phyloP scores from a whole-genome alignment of 2,888 invertebrate genomes.

The Andrena dorsata region DNA sequence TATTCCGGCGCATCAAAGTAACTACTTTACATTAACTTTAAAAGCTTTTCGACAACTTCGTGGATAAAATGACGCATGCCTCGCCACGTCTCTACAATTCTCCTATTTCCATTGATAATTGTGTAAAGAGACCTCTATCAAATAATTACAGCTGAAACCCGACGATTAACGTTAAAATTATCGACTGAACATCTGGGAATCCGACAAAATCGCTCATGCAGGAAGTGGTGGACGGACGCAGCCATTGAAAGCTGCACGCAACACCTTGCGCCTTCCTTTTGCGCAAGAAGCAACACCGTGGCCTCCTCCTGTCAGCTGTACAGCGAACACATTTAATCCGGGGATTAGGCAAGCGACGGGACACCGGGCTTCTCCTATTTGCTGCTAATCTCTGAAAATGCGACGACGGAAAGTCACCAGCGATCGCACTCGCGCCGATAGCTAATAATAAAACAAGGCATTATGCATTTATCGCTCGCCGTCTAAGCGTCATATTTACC shows the following conservation, averaged over 20 bases:
- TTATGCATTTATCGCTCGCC: neutral
- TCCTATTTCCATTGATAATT: too few relatives aligned
- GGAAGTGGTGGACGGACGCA: slow-evolving; percentile 21
- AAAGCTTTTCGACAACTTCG: too few relatives aligned
- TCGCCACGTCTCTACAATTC: too few relatives aligned
- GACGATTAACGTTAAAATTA: neutral
- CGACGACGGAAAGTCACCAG: neutral
- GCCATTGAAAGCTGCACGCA: slow-evolving; percentile 17
- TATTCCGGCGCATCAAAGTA: too few relatives aligned
- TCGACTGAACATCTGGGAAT: neutral
- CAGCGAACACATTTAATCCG: slow-evolving; percentile 38
- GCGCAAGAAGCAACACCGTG: slow-evolving; percentile 30
- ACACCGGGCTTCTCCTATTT: slow-evolving; percentile 18
- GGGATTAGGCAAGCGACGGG: slow-evolving; percentile 27
- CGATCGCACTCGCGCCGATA: slow-evolving; percentile 8
- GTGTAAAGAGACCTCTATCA: too few relatives aligned
- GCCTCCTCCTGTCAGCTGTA: slow-evolving; percentile 52
- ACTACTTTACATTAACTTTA: too few relatives aligned
- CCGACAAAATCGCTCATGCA: slow-evolving; percentile 2
- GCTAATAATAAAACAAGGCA: slow-evolving; percentile 1
- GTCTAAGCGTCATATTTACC: slow-evolving; percentile 2
- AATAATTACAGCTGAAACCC: neutral
- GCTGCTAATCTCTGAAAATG: slow-evolving; percentile 27
- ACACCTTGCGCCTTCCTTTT: slow-evolving; percentile 32
- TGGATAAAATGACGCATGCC: too few relatives aligned